Evolutionary conservation across 2,888 invertebrate species (phyloP).

Genomic region (Nephrocerus scutellatus): DNA sequence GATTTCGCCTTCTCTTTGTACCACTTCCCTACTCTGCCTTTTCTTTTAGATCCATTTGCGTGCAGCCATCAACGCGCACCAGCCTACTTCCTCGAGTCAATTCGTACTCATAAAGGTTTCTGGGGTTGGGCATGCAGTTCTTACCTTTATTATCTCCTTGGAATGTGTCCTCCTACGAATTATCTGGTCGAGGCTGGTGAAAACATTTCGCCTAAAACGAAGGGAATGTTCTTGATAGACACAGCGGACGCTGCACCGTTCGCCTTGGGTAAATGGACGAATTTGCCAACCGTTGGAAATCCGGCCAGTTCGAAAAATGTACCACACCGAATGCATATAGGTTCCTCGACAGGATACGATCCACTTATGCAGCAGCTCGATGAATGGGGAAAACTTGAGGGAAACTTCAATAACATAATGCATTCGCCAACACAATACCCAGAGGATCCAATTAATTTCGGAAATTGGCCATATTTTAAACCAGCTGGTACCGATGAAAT

Average conservation of each 20-base stretch:
- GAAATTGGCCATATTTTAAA: constrained; percentile 41
- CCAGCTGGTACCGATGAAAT: constrained; percentile 23
- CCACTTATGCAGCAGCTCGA: constrained; percentile 39
- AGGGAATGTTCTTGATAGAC: constrained; percentile 53
- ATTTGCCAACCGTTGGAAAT: constrained; percentile 36
- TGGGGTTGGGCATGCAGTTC: constrained; percentile 61
- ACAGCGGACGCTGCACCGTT: constrained; percentile 54
- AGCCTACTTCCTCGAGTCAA: constrained; percentile 59
- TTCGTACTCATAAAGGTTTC: constrained; percentile 56
- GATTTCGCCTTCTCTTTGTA: too few relatives aligned
- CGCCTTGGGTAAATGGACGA: constrained; percentile 55
- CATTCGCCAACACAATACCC: constrained; percentile 27
- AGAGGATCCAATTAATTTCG: constrained; percentile 33
- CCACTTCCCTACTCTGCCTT: too few relatives aligned
- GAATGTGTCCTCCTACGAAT: constrained; percentile 53
- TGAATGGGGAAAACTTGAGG: constrained; percentile 43
- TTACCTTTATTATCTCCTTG: constrained; percentile 53
- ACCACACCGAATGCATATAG: not conserved
- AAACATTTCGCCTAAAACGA: constrained; percentile 38
- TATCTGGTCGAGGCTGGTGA: constrained; percentile 50
- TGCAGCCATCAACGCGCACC: constrained; percentile 61
- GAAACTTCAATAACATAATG: constrained; percentile 39
- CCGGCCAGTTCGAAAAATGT: constrained; percentile 7
- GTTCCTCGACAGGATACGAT: constrained; percentile 22
- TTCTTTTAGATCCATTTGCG: constrained; percentile 53